These are phyloP conservation scores for Coregonus ussuriensis DNA, from an alignment of 2,797 vertebrate species.

Conservation along the genomic window DNA sequence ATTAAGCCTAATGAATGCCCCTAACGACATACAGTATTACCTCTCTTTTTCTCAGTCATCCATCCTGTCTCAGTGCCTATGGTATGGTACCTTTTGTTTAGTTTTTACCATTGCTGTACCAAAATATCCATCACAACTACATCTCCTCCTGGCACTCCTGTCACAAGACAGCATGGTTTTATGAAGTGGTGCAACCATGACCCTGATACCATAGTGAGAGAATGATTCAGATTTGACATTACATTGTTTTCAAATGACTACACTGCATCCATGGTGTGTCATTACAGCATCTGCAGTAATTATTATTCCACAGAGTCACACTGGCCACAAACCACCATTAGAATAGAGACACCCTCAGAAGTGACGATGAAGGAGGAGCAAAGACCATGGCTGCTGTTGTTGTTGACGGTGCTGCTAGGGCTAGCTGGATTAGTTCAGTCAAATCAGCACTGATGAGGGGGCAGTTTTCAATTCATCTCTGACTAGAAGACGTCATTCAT, in stretches of 20 bases:
- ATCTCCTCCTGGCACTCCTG: neutral
- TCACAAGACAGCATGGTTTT: neutral
- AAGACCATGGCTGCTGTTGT: neutral
- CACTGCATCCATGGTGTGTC: neutral
- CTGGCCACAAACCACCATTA: neutral
- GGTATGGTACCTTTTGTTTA: neutral
- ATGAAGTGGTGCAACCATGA: neutral
- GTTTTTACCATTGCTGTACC: neutral
- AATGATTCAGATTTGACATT: too few relatives aligned
- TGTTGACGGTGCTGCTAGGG: neutral
- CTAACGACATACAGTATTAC: neutral
- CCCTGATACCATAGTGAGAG: neutral
- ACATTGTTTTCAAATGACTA: neutral
- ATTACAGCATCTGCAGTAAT: neutral
- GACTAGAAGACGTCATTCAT: slow-evolving; percentile 20
- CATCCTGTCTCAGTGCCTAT: neutral
- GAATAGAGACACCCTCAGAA: neutral
- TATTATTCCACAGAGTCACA: neutral
- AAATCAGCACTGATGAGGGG: neutral
- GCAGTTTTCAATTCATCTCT: slow-evolving; percentile 9
- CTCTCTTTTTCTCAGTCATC: neutral
- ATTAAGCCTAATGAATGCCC: too few relatives aligned
- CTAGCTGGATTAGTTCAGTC: neutral
- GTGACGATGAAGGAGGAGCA: neutral
- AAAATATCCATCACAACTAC: neutral